Base-by-base conservation (phyloP, 2,797 vertebrate genomes). In the Syngnathus rostellatus region DNA sequence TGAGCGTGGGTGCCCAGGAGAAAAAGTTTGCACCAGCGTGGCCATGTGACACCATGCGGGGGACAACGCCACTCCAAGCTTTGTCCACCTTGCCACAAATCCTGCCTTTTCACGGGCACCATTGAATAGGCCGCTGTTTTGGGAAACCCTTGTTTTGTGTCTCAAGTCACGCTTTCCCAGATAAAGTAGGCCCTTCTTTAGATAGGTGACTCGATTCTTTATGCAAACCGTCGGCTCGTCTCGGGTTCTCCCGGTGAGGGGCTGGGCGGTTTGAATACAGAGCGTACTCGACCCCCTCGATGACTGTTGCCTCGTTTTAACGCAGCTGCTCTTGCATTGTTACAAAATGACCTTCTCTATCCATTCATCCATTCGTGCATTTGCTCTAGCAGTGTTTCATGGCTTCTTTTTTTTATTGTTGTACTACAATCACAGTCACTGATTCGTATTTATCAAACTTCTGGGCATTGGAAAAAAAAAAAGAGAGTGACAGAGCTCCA, bases 191-290 rank as follows among this genome's bases (percentile, higher is more conserved):
- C 85, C 82, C 80, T 90, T 91, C 87, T 87, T 45, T 84, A 83
- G 81, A 89, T 82, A 83, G 83, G 78, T 88, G 88, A 91, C 88
- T 88, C 88, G 84, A 84, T 89, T 90, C 80, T 85, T 89, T 86
- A 86, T 76, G 74, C 71, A 71, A 88, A 88, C 83, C 76, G 83
- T 81, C 78, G 75, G 31, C 31, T 31, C 31, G 31, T 31, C 31
- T 31, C 31, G 31, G 31, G 31, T 31, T 31, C 31, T 31, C 31
- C 31, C 31, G 3, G 31, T 31, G 31, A 31, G 31, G 31, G 31
- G 31, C 31, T 31, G 31, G 31, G 31, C 31, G 31, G 31, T 31
- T 31, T 31, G 3, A 31, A 31, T 31, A 31, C 31, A 31, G 31
- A 31, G 31, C 14, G 50, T 51, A n/a, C 50, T 21, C 50, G 7